Conservation (phyloP, 2,888 invertebrate genomes). For the Cotesia congregata region DNA sequence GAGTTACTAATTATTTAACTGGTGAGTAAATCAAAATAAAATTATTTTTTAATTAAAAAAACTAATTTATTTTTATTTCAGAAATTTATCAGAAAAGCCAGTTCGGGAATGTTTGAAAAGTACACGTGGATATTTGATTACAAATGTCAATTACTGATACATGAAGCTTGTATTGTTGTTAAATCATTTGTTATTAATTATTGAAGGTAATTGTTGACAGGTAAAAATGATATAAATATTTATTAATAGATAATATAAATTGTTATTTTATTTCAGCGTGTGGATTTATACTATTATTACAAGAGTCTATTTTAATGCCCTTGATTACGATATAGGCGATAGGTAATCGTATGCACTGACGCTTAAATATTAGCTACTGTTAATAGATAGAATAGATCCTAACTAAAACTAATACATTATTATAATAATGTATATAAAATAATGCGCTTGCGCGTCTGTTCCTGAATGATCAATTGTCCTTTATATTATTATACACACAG, state of each 20-base stretch:
- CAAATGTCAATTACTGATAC: background rate
- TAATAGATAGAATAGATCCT: background rate
- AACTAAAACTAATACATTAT: background rate
- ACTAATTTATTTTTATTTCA: background rate
- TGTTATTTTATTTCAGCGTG: background rate
- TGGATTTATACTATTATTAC: background rate
- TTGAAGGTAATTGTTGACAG: background rate
- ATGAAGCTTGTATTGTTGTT: background rate
- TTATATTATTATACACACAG: conserved; percentile 17
- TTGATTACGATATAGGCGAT: background rate
- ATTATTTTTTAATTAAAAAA: too few species aligned
- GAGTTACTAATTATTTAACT: too few species aligned
- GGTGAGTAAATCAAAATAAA: too few species aligned
- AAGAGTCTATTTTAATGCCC: background rate
- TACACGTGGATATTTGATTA: background rate
- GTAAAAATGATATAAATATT: too few species aligned
- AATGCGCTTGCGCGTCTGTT: conserved; percentile 31
- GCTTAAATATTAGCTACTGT: background rate
- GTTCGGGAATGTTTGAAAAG: background rate
- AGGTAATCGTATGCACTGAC: background rate
- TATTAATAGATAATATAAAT: background rate
- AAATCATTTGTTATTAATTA: background rate
- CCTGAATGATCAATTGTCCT: conserved; percentile 5
- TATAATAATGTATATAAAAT: background rate
- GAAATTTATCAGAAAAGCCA: background rate